Base-by-base conservation (phyloP, 2,888 invertebrate genomes). In the Tetramorium bicarinatum region DNA sequence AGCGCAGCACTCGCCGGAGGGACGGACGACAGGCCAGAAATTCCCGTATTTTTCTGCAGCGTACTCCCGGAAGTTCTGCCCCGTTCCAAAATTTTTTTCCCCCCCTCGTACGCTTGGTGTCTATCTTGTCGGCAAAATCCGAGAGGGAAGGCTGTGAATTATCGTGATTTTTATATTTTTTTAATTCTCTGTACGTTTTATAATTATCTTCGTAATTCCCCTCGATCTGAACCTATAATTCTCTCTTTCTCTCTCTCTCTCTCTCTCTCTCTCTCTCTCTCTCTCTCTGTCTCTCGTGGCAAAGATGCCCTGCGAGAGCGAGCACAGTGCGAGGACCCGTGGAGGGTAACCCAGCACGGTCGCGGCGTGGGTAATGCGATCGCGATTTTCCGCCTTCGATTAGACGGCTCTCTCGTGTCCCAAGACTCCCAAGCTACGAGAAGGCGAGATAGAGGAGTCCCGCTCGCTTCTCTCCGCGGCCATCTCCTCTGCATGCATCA, bases 361-460 rank as follows among this genome's bases (percentile, higher is more conserved):
- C 59, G 74, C 80, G 75, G 81, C 85, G 82, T 77, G 87, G 88
- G 87, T 88, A 90, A 92, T 87, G 89, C 86, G 91, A 91, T 92
- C 92, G 91, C 91, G 92, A 92, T 91, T 92, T 92, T 92, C 92
- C 91, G 91, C 90, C 89, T 92, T 92, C 91, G 93, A 93, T 93
- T 93, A 92, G 91, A 89, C 86, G 85, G 75, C 82, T 76, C 76
- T 82, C 79, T 85, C 85, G 84, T 80, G 69, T 52, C 80, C 44
- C 52, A 62, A 62, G n/a, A n/a, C n/a, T n/a, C n/a, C n/a, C n/a
- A n/a, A n/a, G 81, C 69, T 49, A 41, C 11, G 41, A 64, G 49
- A 76, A 86, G 87, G 67, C 56, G 62, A 85, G 29, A 29, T 25
- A 2, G 29, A 29, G 29, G 29, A 29, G 2, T 29, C 25, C 61